Conservation (phyloP, 2,888 invertebrate species). For the Pseudanteris insignis region DNA sequence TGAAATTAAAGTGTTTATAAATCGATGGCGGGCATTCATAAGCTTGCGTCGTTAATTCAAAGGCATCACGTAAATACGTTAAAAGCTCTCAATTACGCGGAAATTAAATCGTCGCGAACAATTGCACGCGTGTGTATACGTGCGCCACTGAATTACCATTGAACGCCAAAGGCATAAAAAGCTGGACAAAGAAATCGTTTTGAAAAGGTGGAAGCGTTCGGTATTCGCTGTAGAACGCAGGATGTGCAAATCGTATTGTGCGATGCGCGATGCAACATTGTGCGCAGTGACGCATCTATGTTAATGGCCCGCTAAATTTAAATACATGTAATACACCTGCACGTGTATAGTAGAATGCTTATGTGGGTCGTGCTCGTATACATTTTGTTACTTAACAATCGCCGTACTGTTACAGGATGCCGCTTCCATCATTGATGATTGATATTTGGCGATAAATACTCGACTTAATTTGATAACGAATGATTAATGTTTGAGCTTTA, state of each 20-base stretch:
- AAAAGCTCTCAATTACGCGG: conserved; percentile 18
- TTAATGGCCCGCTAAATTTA: conserved; percentile 37
- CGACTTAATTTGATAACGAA: too few species aligned
- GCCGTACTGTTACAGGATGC: too few species aligned
- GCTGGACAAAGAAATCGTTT: conserved; percentile 34
- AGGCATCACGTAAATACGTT: conserved; percentile 1
- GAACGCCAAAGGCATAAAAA: conserved; percentile 28
- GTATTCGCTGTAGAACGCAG: conserved; percentile 35
- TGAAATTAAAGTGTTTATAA: background rate
- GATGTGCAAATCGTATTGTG: conserved; percentile 39
- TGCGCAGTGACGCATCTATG: conserved; percentile 35
- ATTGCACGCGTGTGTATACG: conserved; percentile 7
- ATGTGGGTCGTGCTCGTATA: conserved; percentile 32
- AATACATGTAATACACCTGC: conserved; percentile 40
- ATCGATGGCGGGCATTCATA: background rate
- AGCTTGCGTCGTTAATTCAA: background rate
- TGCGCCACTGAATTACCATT: conserved; percentile 29
- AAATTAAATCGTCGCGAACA: conserved; percentile 22
- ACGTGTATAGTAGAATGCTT: conserved; percentile 7
- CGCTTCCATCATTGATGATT: too few species aligned
- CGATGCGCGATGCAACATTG: conserved; percentile 23
- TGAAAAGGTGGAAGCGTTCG: conserved; percentile 37
- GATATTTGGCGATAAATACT: too few species aligned
- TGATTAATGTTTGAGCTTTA: too few species aligned
- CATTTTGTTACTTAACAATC: conserved; percentile 26